These are phyloP conservation scores for Cremastinae sp. DNA, from an alignment of 2,888 invertebrate species.

Conservation along the genomic window DNA sequence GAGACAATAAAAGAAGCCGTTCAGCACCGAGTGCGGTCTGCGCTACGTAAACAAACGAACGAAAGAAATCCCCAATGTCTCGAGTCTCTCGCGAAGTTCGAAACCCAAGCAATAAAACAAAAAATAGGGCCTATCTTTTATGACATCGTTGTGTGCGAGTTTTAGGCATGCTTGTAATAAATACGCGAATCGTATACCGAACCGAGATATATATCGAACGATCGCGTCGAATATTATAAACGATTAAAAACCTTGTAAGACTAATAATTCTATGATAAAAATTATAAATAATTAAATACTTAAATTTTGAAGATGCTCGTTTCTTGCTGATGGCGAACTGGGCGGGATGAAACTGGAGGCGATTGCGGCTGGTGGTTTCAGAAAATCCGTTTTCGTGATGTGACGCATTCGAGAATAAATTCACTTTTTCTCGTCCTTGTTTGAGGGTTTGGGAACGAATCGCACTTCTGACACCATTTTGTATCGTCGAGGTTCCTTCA, in stretches of 20 bases:
- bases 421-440: not conserved
- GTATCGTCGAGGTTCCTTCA: slow-evolving; percentile 30
- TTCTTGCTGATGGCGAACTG: slow-evolving; percentile 25
- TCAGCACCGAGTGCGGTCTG: no score
- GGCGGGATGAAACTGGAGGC: slow-evolving; percentile 12
- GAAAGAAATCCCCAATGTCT: no score
- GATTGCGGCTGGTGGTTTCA: slow-evolving; percentile 20
- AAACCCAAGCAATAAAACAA: no score
- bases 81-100: no score
- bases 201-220: slow-evolving; percentile 11
- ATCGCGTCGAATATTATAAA: slow-evolving; percentile 1
- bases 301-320: slow-evolving; percentile 21
- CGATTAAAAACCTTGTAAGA: not conserved
- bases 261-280: not conserved
- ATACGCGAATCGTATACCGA: no score
- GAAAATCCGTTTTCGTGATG: slow-evolving; percentile 15
- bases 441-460: not conserved
- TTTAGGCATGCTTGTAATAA: no score
- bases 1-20: no score
- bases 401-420: not conserved
- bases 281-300: slow-evolving; percentile 19
- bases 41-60: no score
- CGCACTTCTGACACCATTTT: not conserved
- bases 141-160: no score
- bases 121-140: no score